A percentile compares a stretch with the other conserved stretches of the same genome.
phyloP scores from a whole-genome alignment of 2,888 invertebrate species.

The Conchocele bisecta region DNA sequence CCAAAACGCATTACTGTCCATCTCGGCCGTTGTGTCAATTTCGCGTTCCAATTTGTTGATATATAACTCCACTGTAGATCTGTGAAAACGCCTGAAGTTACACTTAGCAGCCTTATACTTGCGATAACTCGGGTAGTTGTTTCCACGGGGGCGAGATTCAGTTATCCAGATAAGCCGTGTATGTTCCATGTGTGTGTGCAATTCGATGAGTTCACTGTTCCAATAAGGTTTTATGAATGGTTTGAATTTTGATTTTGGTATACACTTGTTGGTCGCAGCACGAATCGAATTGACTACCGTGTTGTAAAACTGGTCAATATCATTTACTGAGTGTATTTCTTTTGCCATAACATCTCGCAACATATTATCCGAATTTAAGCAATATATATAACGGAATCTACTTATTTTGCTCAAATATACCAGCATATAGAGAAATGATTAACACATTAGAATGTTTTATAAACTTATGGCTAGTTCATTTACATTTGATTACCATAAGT shows the following conservation, averaged over 20 bases:
- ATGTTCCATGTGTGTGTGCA: not conserved
- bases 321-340: too few species aligned
- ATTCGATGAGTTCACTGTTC: not conserved
- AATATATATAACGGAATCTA: too few species aligned
- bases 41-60: not conserved
- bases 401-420: too few species aligned
- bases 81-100: not conserved
- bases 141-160: not conserved
- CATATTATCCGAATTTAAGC: too few species aligned
- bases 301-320: too few species aligned
- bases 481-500: too few species aligned
- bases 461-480: too few species aligned
- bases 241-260: not conserved
- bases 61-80: not conserved
- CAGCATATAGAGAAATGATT: too few species aligned
- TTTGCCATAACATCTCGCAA: too few species aligned
- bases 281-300: too few species aligned
- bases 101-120: conserved; percentile 2
- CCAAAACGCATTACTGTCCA: conserved; percentile 10
- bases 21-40: not conserved
- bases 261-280: too few species aligned
- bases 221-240: conserved; percentile 1
- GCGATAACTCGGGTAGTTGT: not conserved
- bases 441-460: too few species aligned
- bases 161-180: not conserved